These are phyloP conservation scores for Sturnira hondurensis DNA, from an alignment of 2,113 vertebrate genomes.

Conservation along the genomic window DNA sequence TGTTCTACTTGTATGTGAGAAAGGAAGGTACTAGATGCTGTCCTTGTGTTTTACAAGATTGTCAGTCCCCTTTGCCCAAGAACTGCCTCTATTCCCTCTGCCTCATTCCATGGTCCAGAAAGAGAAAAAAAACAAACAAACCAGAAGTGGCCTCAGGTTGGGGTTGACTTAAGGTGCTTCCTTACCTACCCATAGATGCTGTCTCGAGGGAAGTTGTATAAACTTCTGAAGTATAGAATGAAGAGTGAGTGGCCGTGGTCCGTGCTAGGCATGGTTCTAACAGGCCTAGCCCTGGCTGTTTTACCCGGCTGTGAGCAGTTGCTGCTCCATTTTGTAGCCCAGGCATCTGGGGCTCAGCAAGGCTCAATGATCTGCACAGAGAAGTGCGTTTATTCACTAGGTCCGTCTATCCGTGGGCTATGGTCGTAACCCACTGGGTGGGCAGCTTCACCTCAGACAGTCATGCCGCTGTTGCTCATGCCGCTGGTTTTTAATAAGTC, in stretches of 20 bases:
- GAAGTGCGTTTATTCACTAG: too few relatives aligned
- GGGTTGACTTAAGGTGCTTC: not conserved
- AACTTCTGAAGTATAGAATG: not conserved
- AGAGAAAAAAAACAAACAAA: not conserved
- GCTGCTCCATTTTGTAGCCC: not conserved
- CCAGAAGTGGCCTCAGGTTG: not conserved
- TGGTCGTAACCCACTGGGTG: too few relatives aligned
- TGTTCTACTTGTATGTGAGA: not conserved
- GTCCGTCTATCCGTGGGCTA: too few relatives aligned
- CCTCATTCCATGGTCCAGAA: not conserved
- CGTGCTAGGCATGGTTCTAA: not conserved
- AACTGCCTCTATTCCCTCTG: not conserved
- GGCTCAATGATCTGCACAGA: not conserved
- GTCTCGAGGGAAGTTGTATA: not conserved
- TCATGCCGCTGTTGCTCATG: accelerated
- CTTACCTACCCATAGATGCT: not conserved
- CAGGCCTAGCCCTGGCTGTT: not conserved
- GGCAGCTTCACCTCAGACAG: not conserved
- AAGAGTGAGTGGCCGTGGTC: not conserved
- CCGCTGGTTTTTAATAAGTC: not conserved
- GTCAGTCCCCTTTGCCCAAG: not conserved
- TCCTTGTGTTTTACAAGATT: not conserved
- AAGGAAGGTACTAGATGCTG: not conserved
- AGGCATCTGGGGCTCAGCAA: not conserved
- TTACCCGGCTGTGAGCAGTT: not conserved